A percentile compares a stretch with the other conserved stretches of the same genome.
Evolutionary conservation across 1,140 invertebrate genomes (phyloP).

Genomic region (Cardiocondyla obscurior): DNA sequence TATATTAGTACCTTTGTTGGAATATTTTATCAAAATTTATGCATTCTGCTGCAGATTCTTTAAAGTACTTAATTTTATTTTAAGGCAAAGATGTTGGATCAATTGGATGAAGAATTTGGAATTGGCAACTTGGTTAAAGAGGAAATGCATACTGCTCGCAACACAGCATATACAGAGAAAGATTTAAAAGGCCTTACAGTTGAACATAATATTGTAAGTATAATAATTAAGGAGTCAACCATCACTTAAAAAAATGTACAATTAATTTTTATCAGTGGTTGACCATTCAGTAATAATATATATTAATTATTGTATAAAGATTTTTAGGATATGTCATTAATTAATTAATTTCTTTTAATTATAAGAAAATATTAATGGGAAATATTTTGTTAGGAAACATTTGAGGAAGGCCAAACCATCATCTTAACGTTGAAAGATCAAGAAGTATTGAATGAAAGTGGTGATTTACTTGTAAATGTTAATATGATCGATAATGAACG

Average conservation of each 20-base stretch:
- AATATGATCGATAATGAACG: slow-evolving; percentile 97
- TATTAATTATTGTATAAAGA: slow-evolving; percentile 23
- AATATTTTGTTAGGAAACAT: slow-evolving; percentile 84
- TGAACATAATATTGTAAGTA: slow-evolving; percentile 90
- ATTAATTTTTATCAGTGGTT: too few species aligned
- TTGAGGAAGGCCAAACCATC: slow-evolving; percentile 93
- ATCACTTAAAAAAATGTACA: too few species aligned
- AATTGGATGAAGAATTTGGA: slow-evolving; percentile 98
- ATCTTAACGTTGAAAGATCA: slow-evolving; percentile 98
- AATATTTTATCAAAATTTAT: background rate
- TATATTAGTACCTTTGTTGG: too few species aligned
- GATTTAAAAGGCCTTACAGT: slow-evolving; percentile 94
- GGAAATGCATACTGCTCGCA: slow-evolving; percentile 88
- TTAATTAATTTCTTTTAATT: background rate
- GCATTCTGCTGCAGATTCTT: background rate
- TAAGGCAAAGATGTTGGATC: slow-evolving; percentile 95
- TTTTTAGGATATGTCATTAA: background rate
- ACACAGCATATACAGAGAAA: slow-evolving; percentile 86
- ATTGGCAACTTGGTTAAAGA: slow-evolving; percentile 92
- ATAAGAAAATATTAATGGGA: background rate
- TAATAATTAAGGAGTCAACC: too few species aligned
- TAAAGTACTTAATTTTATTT: slow-evolving; percentile 34
- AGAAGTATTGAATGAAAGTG: slow-evolving; percentile 93
- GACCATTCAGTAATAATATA: too few species aligned
- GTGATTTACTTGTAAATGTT: slow-evolving; percentile 97